A percentile compares a stretch with the other conserved stretches of the same genome.
Evolutionary conservation across 2,113 vertebrate genomes (phyloP).

Genomic region (Lota lota): DNA sequence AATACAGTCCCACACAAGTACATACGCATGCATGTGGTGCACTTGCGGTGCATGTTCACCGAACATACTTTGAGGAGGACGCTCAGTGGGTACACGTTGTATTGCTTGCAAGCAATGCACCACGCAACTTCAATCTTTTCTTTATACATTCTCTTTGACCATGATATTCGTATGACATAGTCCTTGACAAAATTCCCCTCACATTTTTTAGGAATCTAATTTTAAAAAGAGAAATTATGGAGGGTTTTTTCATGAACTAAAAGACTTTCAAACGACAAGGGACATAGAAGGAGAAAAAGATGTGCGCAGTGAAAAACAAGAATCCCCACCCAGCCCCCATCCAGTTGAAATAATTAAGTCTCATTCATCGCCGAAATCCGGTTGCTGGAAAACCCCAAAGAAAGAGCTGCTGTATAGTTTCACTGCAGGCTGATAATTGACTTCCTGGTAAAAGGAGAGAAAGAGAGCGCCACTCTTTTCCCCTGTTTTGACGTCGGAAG

Average conservation of each 20-base stretch:
- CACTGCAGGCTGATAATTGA: conserved; percentile 41
- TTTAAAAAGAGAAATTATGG: conserved; percentile 34
- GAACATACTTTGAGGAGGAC: neutral
- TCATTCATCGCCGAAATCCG: conserved; percentile 45
- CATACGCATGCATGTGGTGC: conserved; percentile 43
- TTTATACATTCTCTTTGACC: too few species aligned
- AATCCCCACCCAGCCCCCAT: conserved; percentile 27
- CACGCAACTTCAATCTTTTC: too few species aligned
- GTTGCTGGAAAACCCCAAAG: conserved; percentile 40
- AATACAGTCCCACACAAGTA: neutral
- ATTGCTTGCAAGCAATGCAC: too few species aligned
- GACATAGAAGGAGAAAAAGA: conserved; percentile 52
- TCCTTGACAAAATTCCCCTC: conserved; percentile 53
- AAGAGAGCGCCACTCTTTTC: conserved; percentile 17
- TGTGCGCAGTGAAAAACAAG: conserved; percentile 35
- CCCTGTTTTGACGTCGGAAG: conserved; percentile 20
- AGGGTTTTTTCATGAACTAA: conserved; percentile 32
- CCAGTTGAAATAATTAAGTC: conserved; percentile 61
- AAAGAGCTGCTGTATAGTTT: conserved; percentile 29
- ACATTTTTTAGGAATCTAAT: conserved; percentile 19
- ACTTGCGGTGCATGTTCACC: conserved; percentile 15
- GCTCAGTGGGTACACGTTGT: neutral
- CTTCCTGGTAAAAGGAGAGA: conserved; percentile 47
- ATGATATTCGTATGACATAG: conserved; percentile 45
- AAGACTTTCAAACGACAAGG: conserved; percentile 16